These are phyloP conservation scores for Monodelphis domestica DNA, from an alignment of 2,797 vertebrate species.

Conservation along the genomic window DNA sequence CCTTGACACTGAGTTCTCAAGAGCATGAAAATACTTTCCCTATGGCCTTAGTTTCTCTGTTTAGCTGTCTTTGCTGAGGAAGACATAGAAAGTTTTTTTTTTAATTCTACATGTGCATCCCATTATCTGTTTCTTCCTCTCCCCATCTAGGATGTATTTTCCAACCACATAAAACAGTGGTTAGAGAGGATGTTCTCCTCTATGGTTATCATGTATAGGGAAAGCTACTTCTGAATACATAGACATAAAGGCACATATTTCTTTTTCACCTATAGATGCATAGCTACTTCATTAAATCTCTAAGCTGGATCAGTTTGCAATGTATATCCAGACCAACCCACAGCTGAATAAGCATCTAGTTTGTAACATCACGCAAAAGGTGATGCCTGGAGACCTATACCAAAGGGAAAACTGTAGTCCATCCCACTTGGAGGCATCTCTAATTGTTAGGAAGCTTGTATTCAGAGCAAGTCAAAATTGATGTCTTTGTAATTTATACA, in stretches of 20 bases:
- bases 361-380: background rate
- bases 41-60: background rate
- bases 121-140: background rate
- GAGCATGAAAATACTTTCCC: background rate
- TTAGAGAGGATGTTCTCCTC: background rate
- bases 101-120: background rate
- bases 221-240: background rate
- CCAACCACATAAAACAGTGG: background rate
- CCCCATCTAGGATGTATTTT: background rate
- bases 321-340: background rate
- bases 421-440: background rate
- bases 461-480: background rate
- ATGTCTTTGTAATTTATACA: background rate
- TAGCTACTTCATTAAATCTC: background rate
- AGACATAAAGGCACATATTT: background rate
- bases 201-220: background rate
- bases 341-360: background rate
- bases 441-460: background rate
- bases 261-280: background rate
- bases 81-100: background rate
- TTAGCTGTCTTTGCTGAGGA: background rate
- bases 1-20: background rate
- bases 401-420: background rate
- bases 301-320: background rate
- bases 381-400: background rate